Evolutionary conservation across 2,797 vertebrate species (phyloP), one percentile per base, ranked within the genome.

Genomic region (Molossus molossus): DNA sequence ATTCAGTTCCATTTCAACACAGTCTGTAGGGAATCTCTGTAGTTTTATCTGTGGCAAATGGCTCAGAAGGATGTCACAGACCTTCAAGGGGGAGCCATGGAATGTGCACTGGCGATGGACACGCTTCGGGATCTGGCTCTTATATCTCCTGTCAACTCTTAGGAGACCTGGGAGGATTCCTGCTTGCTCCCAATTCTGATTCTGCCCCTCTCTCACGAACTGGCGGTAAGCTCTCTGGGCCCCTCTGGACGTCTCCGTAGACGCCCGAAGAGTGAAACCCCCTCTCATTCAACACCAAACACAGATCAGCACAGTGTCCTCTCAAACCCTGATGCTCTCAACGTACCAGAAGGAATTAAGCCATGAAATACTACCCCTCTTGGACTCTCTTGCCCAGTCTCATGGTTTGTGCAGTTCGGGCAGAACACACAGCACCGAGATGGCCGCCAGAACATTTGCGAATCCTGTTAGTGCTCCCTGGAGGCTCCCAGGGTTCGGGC

Each of bases 401-500:
- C 50, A 83, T 3, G n/a, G 4, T 93, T 72, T 14, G 10, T 67
- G 92, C 83, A 94, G 15, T 92, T 81, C 86, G 79, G 62, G 40
- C 91, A 62, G 6, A 88, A 83, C 57, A 97, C 20, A 6, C 9
- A 82, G 60, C 79, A 86, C 55, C 0, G 18, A 86, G 48, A 65
- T 53, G 82, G 67, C 75, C 1, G 11, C 17, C 93, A 62, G 53
- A 94, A 96, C 33, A 90, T 81, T 95, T 91, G 40, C 4, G 93
- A 93, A 96, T 92, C 70, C 87, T 33, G 25, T 48, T 67, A 58
- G 25, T 77, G 85, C 33, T 97, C 92, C 97, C 87, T 85, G 11
- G 67, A 97, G 96, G 86, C 33, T 53, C 91, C 94, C 76, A 48
- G 37, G 53, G 3, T 83, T 93, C 85, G 73, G 97, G 96, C 95